Base-by-base conservation (phyloP, 2,888 invertebrate genomes). In the Cotesia congregata region DNA sequence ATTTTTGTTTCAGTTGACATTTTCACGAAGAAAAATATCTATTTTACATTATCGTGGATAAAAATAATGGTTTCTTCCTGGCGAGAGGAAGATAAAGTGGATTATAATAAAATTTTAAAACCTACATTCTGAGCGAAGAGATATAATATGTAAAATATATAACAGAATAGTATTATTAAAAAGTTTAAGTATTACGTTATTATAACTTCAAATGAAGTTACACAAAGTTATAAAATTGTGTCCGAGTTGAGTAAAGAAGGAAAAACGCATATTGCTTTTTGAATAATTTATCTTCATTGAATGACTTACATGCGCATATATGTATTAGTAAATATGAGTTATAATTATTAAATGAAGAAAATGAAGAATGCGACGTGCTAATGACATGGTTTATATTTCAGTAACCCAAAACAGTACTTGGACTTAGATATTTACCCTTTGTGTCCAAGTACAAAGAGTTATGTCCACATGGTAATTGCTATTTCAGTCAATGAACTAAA, bases 401-500 rank as follows among this genome's bases (percentile, higher is more conserved):
- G 12, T 50, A 50, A 50, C 12, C 30, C 50, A 50, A 50, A 50
- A 4, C 50, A 7, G 50, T 12, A 12, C 12, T 50, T 50, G 2
- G 12, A 30, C 30, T 30, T 30, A 30, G 30, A 30, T 30, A 30
- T 30, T 30, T 30, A 3, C 30, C 30, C 30, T 30, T 30, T 30
- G 30, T 30, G 30, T 30, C 30, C 30, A 30, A 30, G 50, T 50
- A 50, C 50, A 50, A 41, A 41, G 50, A 30, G 30, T 30, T 30
- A 30, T 30, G 30, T 30, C 30, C 30, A 30, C 30, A 30, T 30
- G 30, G 30, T 30, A 50, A 12, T 50, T 50, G 12, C 7, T 50
- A 67, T 67, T 67, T 38, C 30, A 67, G 67, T 67, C 67, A 67
- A 39, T 67, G 39, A 67, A 67, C 30, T 20, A 67, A 20, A 62